Conservation (phyloP, 1,140 invertebrate genomes). For the Bombyx mandarina region DNA sequence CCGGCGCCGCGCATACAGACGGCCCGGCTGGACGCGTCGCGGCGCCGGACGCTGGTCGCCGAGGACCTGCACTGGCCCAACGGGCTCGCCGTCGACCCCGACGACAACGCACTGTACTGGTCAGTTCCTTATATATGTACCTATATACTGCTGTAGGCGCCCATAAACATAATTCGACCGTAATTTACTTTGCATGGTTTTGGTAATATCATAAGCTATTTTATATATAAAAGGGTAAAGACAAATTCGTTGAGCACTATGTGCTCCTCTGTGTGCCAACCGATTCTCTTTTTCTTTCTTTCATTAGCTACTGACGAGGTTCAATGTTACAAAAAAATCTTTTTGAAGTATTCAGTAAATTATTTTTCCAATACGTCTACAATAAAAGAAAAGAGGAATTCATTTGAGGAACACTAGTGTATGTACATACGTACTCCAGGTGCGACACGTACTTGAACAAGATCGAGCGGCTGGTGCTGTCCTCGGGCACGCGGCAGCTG, state of each 20-base stretch:
- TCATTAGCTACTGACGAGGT: not conserved
- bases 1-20: conserved; percentile 74
- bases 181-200: too few species aligned
- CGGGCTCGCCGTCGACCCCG: conserved; percentile 88
- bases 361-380: too few species aligned
- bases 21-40: conserved; percentile 86
- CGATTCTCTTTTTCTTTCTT: too few species aligned
- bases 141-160: too few species aligned
- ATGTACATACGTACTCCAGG: conserved; percentile 16
- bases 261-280: not conserved
- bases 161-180: too few species aligned
- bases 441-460: conserved; percentile 80
- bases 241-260: too few species aligned
- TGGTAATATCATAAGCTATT: too few species aligned
- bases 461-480: conserved; percentile 83
- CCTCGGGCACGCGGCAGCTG: conserved; percentile 77
- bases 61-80: conserved; percentile 84
- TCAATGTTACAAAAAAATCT: too few species aligned
- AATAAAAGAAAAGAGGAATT: too few species aligned
- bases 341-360: too few species aligned
- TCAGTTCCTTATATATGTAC: conserved; percentile 23
- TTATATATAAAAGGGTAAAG: too few species aligned
- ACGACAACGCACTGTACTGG: conserved; percentile 81
- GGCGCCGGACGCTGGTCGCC: conserved; percentile 67
- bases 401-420: too few species aligned